A percentile compares a stretch with the other conserved stretches of the same genome.
Conservation (phyloP, 92 coral and sea anemone species). For the Galaxea fascicularis region DNA sequence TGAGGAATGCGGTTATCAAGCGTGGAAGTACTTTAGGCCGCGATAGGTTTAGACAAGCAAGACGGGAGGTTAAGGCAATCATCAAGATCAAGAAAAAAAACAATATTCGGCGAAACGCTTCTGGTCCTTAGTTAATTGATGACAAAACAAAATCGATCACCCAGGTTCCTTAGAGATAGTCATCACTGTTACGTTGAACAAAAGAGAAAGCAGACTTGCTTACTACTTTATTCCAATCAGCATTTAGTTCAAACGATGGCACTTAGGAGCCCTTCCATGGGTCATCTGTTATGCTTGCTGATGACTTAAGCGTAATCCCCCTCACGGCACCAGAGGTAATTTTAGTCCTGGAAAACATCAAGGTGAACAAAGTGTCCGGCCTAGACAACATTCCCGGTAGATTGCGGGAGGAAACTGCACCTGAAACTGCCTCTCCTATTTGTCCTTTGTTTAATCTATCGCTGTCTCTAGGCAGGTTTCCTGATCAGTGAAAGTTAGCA, state of each 20-base stretch:
- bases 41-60: conserved; percentile 28
- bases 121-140: conserved; percentile 60
- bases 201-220: conserved; percentile 54
- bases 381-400: conserved; percentile 46
- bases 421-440: conserved; percentile 24
- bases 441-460: conserved; percentile 5
- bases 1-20: not conserved
- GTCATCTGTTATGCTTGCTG: not conserved
- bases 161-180: conserved; percentile 45
- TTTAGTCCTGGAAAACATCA: conserved; percentile 34
- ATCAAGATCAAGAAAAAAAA: conserved; percentile 48
- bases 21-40: conserved; percentile 20
- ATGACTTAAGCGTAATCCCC: conserved; percentile 13
- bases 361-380: conserved; percentile 37
- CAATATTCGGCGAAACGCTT: conserved; percentile 35
- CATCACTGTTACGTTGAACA: conserved; percentile 38
- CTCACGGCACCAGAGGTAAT: conserved; percentile 43
- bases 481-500: conserved; percentile 27
- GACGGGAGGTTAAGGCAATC: conserved; percentile 45
- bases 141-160: conserved; percentile 53
- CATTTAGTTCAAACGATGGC: conserved; percentile 32
- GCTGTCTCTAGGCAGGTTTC: conserved; percentile 27
- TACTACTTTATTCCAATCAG: conserved; percentile 49
- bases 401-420: conserved; percentile 41
- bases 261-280: not conserved